Evolutionary conservation across 2,113 vertebrate species (phyloP), one percentile per base, ranked within the genome.

Genomic region (Phalacrocorax pelagicus): DNA sequence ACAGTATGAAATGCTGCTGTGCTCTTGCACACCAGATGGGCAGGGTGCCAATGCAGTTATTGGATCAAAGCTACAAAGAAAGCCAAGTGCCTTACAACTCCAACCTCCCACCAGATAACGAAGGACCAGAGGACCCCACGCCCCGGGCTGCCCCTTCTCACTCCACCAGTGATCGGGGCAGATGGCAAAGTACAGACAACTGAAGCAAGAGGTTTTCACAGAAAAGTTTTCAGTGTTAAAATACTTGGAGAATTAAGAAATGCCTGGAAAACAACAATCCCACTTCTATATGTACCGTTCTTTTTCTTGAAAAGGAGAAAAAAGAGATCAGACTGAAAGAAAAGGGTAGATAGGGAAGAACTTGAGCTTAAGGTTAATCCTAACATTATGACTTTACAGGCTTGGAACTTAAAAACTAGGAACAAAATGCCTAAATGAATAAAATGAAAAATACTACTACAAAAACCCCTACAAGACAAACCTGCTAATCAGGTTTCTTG

Each of bases 1-100:
- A 38, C 38, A 27, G 4, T 15, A 15, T 20, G 54, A 95, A 77
- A 57, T 0, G 2, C 18, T 38, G 0, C 12, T 32, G 14, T 1
- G 6, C 8, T 55, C 15, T 27, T 42, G 17, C 46, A 49, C 30
- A 40, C 16, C 15, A 51, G 9, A 12, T 21, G 36, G 59, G 20
- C 46, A 34, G 29, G 63, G 15, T 0, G 3, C 62, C 44, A 54
- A 20, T 21, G 47, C 21, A 16, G 18, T 23, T 42, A 17, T 29
- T 51, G 22, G 11, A n/a, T 30, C 63, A 52, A 80, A 90, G 8
- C 26, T 49, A 21, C 22, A 67, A 58, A 72, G 77, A 15, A 34
- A 80, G 23, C 14, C 2, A 0, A 61, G 4, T 42, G 23, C 32
- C 38, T 38, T 38, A 38, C 38, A 38, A 38, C 38, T 38, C 38